Conservation (phyloP, 2,113 vertebrate species). For the Mesitornis unicolor region DNA sequence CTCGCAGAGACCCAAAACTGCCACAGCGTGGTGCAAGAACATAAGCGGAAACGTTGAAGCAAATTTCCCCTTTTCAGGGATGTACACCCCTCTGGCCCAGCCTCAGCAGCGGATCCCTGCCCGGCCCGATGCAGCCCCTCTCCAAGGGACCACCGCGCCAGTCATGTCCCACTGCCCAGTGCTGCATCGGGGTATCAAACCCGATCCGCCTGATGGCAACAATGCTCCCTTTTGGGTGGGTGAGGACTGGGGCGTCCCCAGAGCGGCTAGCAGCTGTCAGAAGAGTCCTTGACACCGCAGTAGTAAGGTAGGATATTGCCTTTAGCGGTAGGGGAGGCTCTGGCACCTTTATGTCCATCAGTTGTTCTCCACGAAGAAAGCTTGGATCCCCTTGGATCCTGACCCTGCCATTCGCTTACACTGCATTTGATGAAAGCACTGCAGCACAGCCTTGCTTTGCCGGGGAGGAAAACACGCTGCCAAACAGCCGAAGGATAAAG, state of each 20-base stretch:
- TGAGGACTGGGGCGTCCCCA: not conserved
- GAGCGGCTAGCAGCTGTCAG: not conserved
- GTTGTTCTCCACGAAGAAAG: not conserved
- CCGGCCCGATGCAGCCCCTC: rapidly evolving
- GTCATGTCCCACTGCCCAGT: rapidly evolving
- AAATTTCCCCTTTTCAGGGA: not conserved
- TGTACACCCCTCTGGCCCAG: not conserved
- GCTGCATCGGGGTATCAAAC: not conserved
- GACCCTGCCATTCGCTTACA: not conserved
- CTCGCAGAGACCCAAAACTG: not conserved
- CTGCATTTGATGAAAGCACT: not conserved
- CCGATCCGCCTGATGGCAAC: not conserved
- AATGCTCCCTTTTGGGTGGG: not conserved
- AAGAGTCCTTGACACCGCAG: not conserved
- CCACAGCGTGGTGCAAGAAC: conserved; percentile 8
- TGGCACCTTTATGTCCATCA: not conserved
- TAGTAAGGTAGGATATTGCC: not conserved
- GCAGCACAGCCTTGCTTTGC: not conserved
- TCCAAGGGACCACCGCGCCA: rapidly evolving
- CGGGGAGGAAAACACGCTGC: not conserved
- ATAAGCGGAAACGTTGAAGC: not conserved
- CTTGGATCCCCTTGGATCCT: not conserved
- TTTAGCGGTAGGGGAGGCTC: not conserved
- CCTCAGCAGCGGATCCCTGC: not conserved
- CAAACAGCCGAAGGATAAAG: not conserved